Conservation (phyloP, 1,140 invertebrate genomes). For the Hirudo medicinalis region DNA sequence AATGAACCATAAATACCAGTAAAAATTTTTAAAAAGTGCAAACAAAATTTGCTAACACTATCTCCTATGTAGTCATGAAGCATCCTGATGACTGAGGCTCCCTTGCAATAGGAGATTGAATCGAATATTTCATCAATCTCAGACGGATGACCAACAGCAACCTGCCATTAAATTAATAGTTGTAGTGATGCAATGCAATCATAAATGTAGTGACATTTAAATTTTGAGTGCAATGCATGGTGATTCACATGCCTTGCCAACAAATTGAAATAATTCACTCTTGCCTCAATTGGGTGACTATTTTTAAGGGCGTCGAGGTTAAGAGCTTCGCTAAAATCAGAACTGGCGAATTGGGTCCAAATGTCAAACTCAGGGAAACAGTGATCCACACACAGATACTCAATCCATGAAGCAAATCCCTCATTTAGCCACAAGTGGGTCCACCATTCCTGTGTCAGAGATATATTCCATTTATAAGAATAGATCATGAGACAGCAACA, state of each 20-base stretch:
- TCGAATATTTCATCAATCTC: conserved; percentile 44
- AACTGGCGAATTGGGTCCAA: conserved; percentile 43
- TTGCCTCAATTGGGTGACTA: conserved; percentile 43
- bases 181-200: too few relatives aligned
- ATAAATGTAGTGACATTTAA: too few relatives aligned
- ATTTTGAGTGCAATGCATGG: background rate
- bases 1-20: background rate
- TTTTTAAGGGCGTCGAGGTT: conserved; percentile 40
- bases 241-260: too few relatives aligned
- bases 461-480: too few relatives aligned
- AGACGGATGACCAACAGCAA: conserved; percentile 38
- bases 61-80: conserved; percentile 88
- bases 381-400: conserved; percentile 43
- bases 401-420: conserved; percentile 42
- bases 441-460: conserved; percentile 38
- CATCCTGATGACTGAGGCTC: conserved; percentile 80
- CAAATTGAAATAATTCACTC: background rate
- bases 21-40: background rate
- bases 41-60: background rate
- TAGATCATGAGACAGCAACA: too few relatives aligned
- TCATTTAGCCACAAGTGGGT: conserved; percentile 43
- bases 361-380: conserved; percentile 46
- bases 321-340: conserved; percentile 37
- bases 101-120: conserved; percentile 45
- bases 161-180: conserved; percentile 27